These are phyloP conservation scores for Tetraneura akinire DNA, from an alignment of 1,140 invertebrate genomes.

Conservation along the genomic window DNA sequence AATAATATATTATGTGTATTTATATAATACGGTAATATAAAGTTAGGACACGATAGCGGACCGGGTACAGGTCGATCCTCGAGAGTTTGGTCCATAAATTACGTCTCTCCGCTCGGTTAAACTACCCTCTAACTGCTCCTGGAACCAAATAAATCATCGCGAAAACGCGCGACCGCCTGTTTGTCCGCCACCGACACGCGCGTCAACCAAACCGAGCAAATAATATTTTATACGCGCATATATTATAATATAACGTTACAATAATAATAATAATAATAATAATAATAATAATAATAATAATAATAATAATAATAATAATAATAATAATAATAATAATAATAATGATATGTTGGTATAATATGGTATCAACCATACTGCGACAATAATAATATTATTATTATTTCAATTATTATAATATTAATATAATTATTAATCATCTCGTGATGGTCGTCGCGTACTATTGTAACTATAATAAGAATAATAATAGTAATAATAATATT, in stretches of 20 bases:
- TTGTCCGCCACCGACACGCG: background rate
- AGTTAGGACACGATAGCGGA: background rate
- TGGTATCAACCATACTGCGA: too few relatives aligned
- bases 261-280: too few relatives aligned
- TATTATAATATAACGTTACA: constrained; percentile 3
- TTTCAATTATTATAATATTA: background rate
- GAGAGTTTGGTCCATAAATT: constrained; percentile 32
- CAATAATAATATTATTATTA: too few relatives aligned
- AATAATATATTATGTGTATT: background rate
- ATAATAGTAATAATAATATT: background rate
- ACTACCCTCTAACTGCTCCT: background rate
- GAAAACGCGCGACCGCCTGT: background rate
- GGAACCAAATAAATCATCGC: background rate
- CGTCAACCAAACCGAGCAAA: background rate
- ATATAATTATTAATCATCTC: constrained; percentile 11
- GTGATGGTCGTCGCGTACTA: background rate
- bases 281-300: too few relatives aligned
- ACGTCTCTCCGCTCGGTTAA: background rate
- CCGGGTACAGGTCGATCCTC: background rate
- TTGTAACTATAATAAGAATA: background rate
- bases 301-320: too few relatives aligned
- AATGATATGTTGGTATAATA: too few relatives aligned
- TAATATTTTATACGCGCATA: background rate
- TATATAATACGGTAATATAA: background rate
- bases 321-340: too few relatives aligned